These are phyloP conservation scores for Zaprionus tsacasi DNA, from an alignment of 1,140 invertebrate genomes.

Conservation along the genomic window DNA sequence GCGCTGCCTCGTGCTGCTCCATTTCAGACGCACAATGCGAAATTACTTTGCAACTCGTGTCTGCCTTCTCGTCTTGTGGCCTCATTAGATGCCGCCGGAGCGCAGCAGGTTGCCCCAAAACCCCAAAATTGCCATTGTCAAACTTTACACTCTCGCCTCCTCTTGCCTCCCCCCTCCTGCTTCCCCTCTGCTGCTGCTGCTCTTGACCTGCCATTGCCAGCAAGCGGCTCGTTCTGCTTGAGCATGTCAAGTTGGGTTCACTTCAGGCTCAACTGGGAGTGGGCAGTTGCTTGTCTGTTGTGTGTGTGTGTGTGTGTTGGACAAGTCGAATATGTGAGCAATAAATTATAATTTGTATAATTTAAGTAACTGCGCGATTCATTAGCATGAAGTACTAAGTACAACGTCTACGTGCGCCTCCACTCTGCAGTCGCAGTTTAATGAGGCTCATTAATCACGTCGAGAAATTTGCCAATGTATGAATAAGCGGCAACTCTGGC, in stretches of 20 bases:
- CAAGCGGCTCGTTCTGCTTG: no score
- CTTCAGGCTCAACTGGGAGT: no score
- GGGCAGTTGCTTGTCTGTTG: no score
- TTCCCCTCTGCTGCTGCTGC: not conserved
- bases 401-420: slow-evolving; percentile 7
- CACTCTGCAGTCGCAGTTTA: slow-evolving; percentile 44
- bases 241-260: no score
- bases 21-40: slow-evolving; percentile 41
- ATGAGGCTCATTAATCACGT: slow-evolving; percentile 75
- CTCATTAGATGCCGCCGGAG: slow-evolving; percentile 48
- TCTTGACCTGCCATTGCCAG: not conserved
- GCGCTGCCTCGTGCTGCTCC: slow-evolving; percentile 30
- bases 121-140: slow-evolving; percentile 11
- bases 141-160: not conserved
- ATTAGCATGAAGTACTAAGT: slow-evolving; percentile 39
- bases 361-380: slow-evolving; percentile 50
- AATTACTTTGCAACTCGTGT: slow-evolving; percentile 69
- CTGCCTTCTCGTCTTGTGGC: slow-evolving; percentile 46
- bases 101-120: slow-evolving; percentile 28
- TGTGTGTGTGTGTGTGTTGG: no score
- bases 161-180: no score
- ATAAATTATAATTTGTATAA: slow-evolving; percentile 67
- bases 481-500: not conserved
- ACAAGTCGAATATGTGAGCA: slow-evolving; percentile 25
- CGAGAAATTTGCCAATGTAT: slow-evolving; percentile 44